Conservation (phyloP, 2,797 vertebrate genomes). For the Siniperca obscura region DNA sequence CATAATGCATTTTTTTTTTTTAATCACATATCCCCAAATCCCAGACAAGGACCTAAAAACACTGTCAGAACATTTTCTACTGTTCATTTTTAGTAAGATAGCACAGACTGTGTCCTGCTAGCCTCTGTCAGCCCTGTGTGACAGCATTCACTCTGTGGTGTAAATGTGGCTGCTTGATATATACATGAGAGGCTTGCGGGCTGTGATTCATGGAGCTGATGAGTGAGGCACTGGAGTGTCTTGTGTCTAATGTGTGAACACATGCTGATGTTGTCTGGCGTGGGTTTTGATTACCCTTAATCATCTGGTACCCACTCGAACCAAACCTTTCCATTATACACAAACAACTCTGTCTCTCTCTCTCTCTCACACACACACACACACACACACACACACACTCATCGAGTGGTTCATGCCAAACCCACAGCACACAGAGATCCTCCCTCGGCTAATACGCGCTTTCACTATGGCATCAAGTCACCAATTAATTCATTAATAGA, state of each 20-base stretch:
- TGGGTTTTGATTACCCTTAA: conserved; percentile 72
- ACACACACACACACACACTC: conserved; percentile 25
- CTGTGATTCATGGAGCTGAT: conserved; percentile 49
- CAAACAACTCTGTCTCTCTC: conserved; percentile 41
- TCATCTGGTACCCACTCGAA: conserved; percentile 61
- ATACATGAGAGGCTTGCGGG: conserved; percentile 22
- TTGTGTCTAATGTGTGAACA: conserved; percentile 66
- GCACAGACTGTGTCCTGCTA: conserved; percentile 14
- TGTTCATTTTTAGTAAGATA: conserved; percentile 15
- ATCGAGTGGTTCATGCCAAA: conserved; percentile 51
- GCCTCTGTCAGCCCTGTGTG: neutral
- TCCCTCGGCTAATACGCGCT: conserved; percentile 66
- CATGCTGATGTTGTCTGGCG: conserved; percentile 63
- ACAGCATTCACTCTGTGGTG: conserved; percentile 18
- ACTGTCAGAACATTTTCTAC: conserved; percentile 11
- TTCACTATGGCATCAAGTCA: conserved; percentile 71
- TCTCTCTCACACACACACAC: conserved; percentile 17
- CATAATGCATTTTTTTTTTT: neutral
- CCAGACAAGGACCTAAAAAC: neutral
- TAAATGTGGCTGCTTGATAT: conserved; percentile 10
- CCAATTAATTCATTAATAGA: conserved; percentile 80
- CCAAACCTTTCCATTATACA: conserved; percentile 67
- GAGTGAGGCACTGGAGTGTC: conserved; percentile 31
- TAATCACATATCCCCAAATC: neutral
- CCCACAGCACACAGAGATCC: conserved; percentile 64